These are phyloP conservation scores for Cynopterus brachyotis DNA, from an alignment of 2,113 vertebrate species.

Conservation along the genomic window DNA sequence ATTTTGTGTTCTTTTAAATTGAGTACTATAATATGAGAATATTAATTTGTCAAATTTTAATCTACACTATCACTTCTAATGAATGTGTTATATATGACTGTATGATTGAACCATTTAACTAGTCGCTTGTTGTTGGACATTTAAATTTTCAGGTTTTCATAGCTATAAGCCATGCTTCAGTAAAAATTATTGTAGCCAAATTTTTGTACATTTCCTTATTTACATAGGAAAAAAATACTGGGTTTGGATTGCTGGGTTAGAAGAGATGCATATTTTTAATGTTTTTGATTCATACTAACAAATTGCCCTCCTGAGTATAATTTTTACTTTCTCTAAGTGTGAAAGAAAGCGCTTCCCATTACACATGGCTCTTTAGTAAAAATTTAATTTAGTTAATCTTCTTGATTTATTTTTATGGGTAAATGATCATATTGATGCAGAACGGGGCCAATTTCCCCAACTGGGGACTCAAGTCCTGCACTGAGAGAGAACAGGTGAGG, in stretches of 20 bases:
- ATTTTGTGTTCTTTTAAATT: conserved; percentile 5
- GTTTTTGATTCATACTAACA: conserved; percentile 16
- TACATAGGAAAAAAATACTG: not conserved
- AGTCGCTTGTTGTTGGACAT: not conserved
- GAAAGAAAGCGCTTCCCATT: not conserved
- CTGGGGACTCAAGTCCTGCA: too few species aligned
- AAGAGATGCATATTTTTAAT: not conserved
- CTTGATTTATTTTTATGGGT: not conserved
- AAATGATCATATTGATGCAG: not conserved
- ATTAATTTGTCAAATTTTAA: conserved; percentile 34
- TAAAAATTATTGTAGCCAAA: conserved; percentile 35
- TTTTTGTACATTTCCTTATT: conserved; percentile 25
- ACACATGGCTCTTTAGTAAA: not conserved
- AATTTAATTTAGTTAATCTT: conserved; percentile 4
- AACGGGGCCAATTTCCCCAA: too few species aligned
- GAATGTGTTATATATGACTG: not conserved
- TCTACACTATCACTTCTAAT: not conserved
- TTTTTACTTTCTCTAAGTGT: not conserved
- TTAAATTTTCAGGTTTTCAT: conserved; percentile 35
- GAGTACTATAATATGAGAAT: conserved; percentile 3
- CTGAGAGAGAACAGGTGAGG: too few species aligned
- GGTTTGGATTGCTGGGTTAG: not conserved
- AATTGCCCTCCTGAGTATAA: not conserved
- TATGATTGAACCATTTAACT: not conserved
- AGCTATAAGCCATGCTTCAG: not conserved